Evolutionary conservation across 2,113 vertebrate species (phyloP).

Genomic region (Craseonycteris thonglongyai): DNA sequence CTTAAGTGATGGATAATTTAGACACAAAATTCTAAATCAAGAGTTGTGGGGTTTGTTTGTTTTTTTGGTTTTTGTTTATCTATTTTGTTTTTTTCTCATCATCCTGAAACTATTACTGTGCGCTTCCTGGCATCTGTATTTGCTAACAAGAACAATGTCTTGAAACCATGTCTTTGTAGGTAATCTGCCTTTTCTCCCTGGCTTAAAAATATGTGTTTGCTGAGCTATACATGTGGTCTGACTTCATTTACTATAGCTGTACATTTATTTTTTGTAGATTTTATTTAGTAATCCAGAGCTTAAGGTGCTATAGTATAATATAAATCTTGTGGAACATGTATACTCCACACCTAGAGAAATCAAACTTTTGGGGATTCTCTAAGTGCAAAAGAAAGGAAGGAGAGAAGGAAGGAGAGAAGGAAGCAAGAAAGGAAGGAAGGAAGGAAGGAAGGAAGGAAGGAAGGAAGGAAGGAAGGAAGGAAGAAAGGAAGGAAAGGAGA

Average conservation of each 20-base stretch:
- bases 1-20: neutral
- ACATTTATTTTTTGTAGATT: neutral
- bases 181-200: neutral
- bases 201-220: neutral
- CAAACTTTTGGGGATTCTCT: neutral
- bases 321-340: neutral
- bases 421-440: too few species aligned
- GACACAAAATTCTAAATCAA: neutral
- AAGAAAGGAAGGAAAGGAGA: too few species aligned
- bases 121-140: neutral
- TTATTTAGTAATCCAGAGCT: neutral
- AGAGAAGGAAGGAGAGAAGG: rapidly evolving
- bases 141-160: neutral
- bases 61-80: too few species aligned
- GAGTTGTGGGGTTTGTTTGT: neutral
- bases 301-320: neutral
- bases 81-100: too few species aligned
- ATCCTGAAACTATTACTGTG: neutral
- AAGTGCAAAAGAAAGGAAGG: neutral
- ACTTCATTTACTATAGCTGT: neutral
- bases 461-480: too few species aligned
- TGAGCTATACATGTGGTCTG: neutral
- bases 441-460: too few species aligned
- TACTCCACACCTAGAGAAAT: neutral
- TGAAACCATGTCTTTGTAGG: neutral